Evolutionary conservation across 1,140 invertebrate species (phyloP).

Genomic region (Aleiodes sp.): DNA sequence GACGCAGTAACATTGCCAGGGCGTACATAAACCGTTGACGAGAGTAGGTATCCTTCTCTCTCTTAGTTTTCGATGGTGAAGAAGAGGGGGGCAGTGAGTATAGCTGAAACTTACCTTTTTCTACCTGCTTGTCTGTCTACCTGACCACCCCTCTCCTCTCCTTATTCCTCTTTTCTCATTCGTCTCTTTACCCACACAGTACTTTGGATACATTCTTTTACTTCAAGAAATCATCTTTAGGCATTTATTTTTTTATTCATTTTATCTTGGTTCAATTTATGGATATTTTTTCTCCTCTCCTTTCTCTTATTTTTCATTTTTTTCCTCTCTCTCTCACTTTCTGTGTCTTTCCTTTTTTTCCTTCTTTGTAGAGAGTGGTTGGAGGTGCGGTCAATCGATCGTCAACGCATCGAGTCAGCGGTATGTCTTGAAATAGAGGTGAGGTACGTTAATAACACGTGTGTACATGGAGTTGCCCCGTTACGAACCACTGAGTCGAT

Average conservation of each 20-base stretch:
- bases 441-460: conserved; percentile 1
- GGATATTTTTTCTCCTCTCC: conserved; percentile 20
- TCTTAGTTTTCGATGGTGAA: neutral
- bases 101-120: conserved; percentile 19
- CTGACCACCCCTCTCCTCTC: conserved; percentile 21
- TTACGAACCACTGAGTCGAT: neutral
- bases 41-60: conserved; percentile 1
- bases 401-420: neutral
- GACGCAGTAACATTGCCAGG: neutral
- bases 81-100: neutral
- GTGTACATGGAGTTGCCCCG: neutral
- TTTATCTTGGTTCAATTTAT: neutral
- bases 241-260: neutral
- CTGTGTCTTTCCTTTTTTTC: neutral
- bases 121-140: conserved; percentile 23
- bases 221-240: conserved; percentile 15
- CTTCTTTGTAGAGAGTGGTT: neutral
- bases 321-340: conserved; percentile 5
- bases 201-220: conserved; percentile 20
- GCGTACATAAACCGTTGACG: neutral
- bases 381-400: neutral
- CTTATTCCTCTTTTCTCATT: conserved; percentile 19
- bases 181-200: conserved; percentile 26
- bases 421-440: neutral
- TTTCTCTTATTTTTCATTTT: conserved; percentile 16